Evolutionary conservation across 2,888 invertebrate genomes (phyloP).

Genomic region (Campopleginae sp.): DNA sequence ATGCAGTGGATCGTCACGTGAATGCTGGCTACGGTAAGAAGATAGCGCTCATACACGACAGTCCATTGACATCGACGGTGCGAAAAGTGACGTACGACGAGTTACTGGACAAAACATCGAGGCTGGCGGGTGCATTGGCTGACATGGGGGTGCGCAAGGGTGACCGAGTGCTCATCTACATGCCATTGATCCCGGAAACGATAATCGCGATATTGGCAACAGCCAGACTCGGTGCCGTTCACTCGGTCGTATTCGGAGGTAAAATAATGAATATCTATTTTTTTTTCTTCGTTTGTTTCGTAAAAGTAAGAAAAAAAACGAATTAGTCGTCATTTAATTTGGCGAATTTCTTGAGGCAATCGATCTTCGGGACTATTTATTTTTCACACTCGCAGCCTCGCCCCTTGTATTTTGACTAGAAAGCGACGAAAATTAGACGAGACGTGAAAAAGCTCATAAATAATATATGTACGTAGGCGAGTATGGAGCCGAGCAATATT

Average conservation of each 20-base stretch:
- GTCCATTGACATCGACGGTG: conserved; percentile 92
- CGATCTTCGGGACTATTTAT: not conserved
- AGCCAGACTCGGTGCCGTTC: conserved; percentile 95
- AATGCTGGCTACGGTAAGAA: conserved; percentile 91
- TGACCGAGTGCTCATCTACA: conserved; percentile 95
- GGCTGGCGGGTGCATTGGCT: conserved; percentile 92
- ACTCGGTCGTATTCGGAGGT: conserved; percentile 98
- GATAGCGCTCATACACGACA: conserved; percentile 95
- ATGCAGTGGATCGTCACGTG: conserved; percentile 96
- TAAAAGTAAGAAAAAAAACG: not conserved
- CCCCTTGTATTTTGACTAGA: not conserved
- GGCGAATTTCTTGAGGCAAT: not conserved
- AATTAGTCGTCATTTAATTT: not conserved
- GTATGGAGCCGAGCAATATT: conserved; percentile 32
- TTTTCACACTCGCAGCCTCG: not conserved
- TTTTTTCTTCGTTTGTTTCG: too few relatives aligned
- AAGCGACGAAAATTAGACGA: not conserved
- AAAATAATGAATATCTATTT: conserved; percentile 72
- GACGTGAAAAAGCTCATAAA: not conserved
- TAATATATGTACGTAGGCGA: not conserved
- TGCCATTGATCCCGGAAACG: conserved; percentile 97
- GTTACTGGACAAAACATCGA: conserved; percentile 91
- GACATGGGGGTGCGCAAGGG: conserved; percentile 92
- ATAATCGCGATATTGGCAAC: conserved; percentile 95
- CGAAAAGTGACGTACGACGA: conserved; percentile 92